These are phyloP conservation scores for Mastomys natalensis DNA, from an alignment of 2,113 vertebrate genomes.

Conservation along the genomic window DNA sequence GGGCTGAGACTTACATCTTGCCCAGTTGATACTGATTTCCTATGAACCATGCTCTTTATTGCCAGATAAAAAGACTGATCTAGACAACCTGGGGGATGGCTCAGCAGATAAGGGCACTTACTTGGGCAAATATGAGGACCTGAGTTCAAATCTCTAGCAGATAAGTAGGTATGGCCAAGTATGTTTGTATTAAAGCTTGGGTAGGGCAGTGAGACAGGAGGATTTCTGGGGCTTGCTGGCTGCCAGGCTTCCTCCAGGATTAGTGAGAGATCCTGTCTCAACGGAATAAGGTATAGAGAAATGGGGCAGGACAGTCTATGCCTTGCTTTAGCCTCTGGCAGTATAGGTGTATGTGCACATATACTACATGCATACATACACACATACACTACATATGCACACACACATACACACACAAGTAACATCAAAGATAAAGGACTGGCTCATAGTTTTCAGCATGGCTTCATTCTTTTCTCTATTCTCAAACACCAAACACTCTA, in stretches of 20 bases:
- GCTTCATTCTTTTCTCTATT: not conserved
- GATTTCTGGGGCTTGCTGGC: not conserved
- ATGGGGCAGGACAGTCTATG: accelerated
- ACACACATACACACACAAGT: not conserved
- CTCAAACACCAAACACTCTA: not conserved
- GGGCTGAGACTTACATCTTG: not conserved
- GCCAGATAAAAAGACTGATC: not conserved
- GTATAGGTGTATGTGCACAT: not conserved
- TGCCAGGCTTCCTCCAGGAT: not conserved
- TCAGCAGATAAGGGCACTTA: not conserved
- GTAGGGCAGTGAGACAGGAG: not conserved
- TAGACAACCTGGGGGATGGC: not conserved
- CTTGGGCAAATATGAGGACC: not conserved
- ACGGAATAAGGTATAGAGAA: not conserved
- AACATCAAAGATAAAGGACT: not conserved
- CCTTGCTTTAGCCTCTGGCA: not conserved
- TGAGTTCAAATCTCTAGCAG: not conserved
- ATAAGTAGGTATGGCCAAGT: not conserved
- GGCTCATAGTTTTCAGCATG: not conserved
- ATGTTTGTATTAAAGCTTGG: not conserved
- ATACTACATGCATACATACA: not conserved
- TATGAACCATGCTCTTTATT: not conserved
- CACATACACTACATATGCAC: too few species aligned
- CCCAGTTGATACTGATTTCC: not conserved
- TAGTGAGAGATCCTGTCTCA: not conserved